These are phyloP conservation scores for Triplophysa dalaica DNA, from an alignment of 2,113 vertebrate species.

Conservation along the genomic window DNA sequence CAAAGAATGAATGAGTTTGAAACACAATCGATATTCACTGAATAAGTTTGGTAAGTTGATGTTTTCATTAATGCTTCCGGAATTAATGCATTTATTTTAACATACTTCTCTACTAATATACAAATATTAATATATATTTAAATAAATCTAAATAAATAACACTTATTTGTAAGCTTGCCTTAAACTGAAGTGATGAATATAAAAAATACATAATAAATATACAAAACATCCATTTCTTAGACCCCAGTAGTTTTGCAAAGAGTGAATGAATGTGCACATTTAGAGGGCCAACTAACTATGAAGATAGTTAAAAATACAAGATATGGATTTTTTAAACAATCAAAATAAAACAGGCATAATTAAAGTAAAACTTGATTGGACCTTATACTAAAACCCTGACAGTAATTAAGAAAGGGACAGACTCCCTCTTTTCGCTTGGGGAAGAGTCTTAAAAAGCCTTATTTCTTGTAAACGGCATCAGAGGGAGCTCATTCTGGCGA, in stretches of 20 bases:
- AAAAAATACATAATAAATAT: not conserved
- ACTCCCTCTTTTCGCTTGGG: constrained; percentile 48
- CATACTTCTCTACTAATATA: too few species aligned
- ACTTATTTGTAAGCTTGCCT: too few species aligned
- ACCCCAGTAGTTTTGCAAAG: not conserved
- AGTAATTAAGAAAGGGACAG: constrained; percentile 57
- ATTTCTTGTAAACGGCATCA: constrained; percentile 66
- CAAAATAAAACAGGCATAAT: constrained; percentile 33
- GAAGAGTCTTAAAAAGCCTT: constrained; percentile 53
- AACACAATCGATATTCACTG: not conserved
- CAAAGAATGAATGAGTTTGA: not conserved
- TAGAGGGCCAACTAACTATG: not conserved
- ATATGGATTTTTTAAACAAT: constrained; percentile 1
- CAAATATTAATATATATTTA: too few species aligned
- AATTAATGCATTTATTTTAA: too few species aligned
- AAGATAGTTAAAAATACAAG: constrained; percentile 3
- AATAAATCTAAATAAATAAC: too few species aligned
- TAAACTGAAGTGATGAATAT: not conserved
- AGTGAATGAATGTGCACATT: not conserved
- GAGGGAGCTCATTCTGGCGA: constrained; percentile 65
- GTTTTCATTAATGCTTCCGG: too few species aligned
- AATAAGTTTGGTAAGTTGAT: too few species aligned
- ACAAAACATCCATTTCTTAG: not conserved
- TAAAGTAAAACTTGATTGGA: constrained; percentile 44
- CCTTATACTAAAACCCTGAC: constrained; percentile 52